phyloP scores from a whole-genome alignment of 53 echinoderm and acorn worm genomes.

The Paracentrotus lividus region DNA sequence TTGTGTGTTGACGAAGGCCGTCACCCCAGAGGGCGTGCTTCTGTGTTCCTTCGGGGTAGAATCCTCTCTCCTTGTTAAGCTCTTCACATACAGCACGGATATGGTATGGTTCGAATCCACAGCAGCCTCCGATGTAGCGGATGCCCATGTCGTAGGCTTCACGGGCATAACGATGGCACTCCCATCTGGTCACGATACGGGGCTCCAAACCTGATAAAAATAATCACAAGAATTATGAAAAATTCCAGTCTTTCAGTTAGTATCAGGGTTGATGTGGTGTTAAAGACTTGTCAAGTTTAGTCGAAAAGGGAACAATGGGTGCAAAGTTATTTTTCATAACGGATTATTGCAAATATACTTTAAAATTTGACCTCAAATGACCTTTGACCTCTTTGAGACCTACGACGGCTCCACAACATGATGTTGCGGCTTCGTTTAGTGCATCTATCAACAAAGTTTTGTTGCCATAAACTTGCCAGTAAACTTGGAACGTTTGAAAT shows the following conservation, averaged over 20 bases:
- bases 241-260: not conserved
- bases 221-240: not conserved
- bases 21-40: slow-evolving; percentile 97
- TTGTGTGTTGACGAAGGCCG: slow-evolving; percentile 91
- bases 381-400: too few species aligned
- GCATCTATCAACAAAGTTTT: too few species aligned
- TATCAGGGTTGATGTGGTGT: not conserved
- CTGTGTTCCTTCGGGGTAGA: slow-evolving; percentile 82
- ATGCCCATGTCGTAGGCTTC: slow-evolving; percentile 90
- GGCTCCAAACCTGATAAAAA: slow-evolving; percentile 82
- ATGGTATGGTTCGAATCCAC: slow-evolving; percentile 97
- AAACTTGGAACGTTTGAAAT: too few species aligned
- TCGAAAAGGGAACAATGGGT: too few species aligned
- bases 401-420: too few species aligned
- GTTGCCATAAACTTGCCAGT: too few species aligned
- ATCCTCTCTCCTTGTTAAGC: slow-evolving; percentile 84
- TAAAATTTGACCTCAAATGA: too few species aligned
- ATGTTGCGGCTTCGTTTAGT: too few species aligned
- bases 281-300: too few species aligned
- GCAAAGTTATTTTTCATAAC: too few species aligned
- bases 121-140: slow-evolving; percentile 96
- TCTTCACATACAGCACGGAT: slow-evolving; percentile 92
- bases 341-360: too few species aligned
- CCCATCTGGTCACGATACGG: slow-evolving; percentile 91
- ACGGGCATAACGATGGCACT: slow-evolving; percentile 88